Evolutionary conservation across 2,888 invertebrate species (phyloP).

Genomic region (Polydrusus pterygomalis): DNA sequence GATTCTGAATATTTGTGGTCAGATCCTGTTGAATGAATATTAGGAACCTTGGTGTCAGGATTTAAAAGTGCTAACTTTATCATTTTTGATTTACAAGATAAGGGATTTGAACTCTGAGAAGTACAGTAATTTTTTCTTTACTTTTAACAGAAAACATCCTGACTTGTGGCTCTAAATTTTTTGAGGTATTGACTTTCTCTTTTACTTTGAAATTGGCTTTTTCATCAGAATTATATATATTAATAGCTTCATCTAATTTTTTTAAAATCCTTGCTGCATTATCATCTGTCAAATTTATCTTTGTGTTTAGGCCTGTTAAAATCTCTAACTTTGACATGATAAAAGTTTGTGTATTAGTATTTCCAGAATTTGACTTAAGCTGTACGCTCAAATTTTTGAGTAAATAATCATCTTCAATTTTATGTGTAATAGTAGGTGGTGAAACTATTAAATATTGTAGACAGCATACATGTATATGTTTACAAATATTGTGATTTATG

Average conservation of each 20-base stretch:
- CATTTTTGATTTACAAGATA: background rate
- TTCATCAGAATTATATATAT: background rate
- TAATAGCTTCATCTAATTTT: background rate
- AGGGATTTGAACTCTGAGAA: background rate
- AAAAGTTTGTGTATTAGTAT: no score
- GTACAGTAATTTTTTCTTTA: background rate
- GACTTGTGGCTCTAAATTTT: no score
- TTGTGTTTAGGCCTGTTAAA: no score
- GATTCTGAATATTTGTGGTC: background rate
- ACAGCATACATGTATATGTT: background rate
- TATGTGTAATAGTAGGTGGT: no score
- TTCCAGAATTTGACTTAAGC: no score
- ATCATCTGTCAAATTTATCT: background rate
- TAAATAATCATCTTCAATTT: no score
- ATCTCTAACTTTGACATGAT: no score
- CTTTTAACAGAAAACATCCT: no score
- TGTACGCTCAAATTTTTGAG: no score
- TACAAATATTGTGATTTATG: background rate
- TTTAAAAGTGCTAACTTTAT: background rate
- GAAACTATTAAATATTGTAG: background rate
- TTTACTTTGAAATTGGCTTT: no score
- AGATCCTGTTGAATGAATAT: background rate
- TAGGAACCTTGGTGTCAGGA: background rate
- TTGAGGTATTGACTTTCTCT: no score
- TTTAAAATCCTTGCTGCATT: background rate